Conservation (phyloP, 2,888 invertebrate genomes). For the Mylabris sibirica region DNA sequence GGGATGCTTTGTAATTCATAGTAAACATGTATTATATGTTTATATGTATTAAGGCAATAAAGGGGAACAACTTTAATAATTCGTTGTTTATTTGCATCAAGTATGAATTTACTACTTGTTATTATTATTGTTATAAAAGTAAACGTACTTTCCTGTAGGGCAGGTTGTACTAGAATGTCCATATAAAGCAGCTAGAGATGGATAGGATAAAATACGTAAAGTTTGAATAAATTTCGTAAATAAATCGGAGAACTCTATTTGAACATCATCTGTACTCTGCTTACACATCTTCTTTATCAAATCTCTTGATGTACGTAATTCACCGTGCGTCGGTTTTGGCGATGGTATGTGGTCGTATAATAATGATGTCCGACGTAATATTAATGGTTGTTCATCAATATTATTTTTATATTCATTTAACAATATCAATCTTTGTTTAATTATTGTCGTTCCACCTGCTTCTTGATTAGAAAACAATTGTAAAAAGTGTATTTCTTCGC, state of each 20-base stretch:
- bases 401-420: slow-evolving; percentile 65
- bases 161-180: slow-evolving; percentile 72
- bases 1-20: background rate
- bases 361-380: slow-evolving; percentile 69
- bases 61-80: background rate
- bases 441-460: slow-evolving; percentile 76
- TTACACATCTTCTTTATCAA: slow-evolving; percentile 75
- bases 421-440: slow-evolving; percentile 67
- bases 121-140: slow-evolving; percentile 21
- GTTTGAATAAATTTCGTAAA: slow-evolving; percentile 74
- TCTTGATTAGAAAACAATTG: slow-evolving; percentile 79
- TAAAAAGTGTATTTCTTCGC: slow-evolving; percentile 76
- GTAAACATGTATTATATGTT: background rate
- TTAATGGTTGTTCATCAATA: slow-evolving; percentile 63
- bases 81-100: background rate
- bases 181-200: slow-evolving; percentile 72
- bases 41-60: slow-evolving; percentile 2
- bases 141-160: slow-evolving; percentile 72
- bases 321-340: slow-evolving; percentile 72
- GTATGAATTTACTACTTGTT: slow-evolving; percentile 12
- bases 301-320: slow-evolving; percentile 74
- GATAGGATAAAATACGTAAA: slow-evolving; percentile 71
- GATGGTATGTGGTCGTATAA: slow-evolving; percentile 77
- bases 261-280: slow-evolving; percentile 66
- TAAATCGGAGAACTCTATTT: slow-evolving; percentile 69